Evolutionary conservation across 2,888 invertebrate genomes (phyloP).

Genomic region (Euzophera pinguis): DNA sequence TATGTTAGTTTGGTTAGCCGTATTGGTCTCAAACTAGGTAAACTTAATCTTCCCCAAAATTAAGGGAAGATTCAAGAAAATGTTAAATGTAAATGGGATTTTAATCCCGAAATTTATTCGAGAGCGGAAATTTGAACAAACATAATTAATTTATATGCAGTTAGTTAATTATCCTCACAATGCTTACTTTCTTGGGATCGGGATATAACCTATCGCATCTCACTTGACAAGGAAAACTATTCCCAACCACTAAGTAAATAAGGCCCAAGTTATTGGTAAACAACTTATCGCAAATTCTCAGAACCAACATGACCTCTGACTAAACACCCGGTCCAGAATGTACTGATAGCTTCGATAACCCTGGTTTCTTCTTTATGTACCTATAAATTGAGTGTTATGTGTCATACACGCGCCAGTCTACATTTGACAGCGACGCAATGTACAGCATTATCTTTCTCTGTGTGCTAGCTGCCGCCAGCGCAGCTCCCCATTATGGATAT

Average conservation of each 20-base stretch:
- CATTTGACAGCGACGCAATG: not conserved
- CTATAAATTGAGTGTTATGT: conserved; percentile 3
- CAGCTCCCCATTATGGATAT: conserved; percentile 41
- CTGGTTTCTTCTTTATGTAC: not conserved
- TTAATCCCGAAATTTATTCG: no score
- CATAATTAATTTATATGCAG: no score
- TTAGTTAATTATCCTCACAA: not conserved
- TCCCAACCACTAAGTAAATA: not conserved
- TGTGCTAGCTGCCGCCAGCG: conserved; percentile 38
- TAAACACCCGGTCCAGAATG: conserved; percentile 4
- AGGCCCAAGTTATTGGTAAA: not conserved
- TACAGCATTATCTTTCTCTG: conserved; percentile 2
- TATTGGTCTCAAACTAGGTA: no score
- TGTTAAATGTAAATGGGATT: no score
- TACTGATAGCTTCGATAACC: conserved; percentile 8
- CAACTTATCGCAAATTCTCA: conserved; percentile 2
- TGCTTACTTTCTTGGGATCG: not conserved
- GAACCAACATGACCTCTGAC: conserved; percentile 1
- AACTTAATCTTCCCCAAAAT: no score
- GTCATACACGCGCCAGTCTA: not conserved
- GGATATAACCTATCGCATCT: not conserved
- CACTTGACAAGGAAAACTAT: not conserved
- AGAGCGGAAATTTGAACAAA: no score
- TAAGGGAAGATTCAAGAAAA: no score
- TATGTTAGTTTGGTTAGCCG: no score